Conservation (phyloP, 2,113 vertebrate species). For the Syngnathus typhle region DNA sequence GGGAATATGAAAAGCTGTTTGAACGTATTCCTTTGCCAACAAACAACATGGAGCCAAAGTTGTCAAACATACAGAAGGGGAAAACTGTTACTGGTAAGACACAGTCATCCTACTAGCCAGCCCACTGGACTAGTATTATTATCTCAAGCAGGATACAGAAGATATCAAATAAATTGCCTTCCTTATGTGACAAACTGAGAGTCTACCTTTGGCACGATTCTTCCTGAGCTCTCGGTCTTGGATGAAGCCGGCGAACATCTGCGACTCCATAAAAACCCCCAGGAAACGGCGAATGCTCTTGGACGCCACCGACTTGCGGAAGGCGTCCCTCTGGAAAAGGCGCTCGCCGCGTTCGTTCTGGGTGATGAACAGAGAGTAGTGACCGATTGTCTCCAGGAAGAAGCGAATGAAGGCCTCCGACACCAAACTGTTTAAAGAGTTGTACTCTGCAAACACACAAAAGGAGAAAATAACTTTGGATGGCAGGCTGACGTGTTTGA, state of each 20-base stretch:
- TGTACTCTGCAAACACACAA: constrained; percentile 80
- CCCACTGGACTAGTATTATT: too few species aligned
- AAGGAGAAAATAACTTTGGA: neutral
- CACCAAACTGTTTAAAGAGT: constrained; percentile 90
- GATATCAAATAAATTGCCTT: neutral
- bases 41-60: too few species aligned
- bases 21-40: neutral
- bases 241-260: constrained; percentile 99
- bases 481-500: neutral
- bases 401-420: constrained; percentile 98
- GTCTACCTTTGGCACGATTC: constrained; percentile 86
- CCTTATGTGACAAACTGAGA: neutral
- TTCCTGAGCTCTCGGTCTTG: constrained; percentile 95
- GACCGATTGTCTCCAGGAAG: constrained; percentile 95
- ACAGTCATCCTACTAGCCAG: too few species aligned
- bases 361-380: constrained; percentile 94
- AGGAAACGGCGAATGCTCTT: constrained; percentile 97
- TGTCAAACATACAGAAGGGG: too few species aligned
- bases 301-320: constrained; percentile 96
- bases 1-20: neutral
- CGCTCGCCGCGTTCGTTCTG: constrained; percentile 90
- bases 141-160: too few species aligned
- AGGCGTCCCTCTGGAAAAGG: constrained; percentile 90
- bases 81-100: too few species aligned
- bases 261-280: constrained; percentile 99